A percentile compares a stretch with the other conserved stretches of the same genome.
These are phyloP conservation scores for Ormyrus rosae DNA, from an alignment of 2,888 invertebrate genomes.

Conservation along the genomic window DNA sequence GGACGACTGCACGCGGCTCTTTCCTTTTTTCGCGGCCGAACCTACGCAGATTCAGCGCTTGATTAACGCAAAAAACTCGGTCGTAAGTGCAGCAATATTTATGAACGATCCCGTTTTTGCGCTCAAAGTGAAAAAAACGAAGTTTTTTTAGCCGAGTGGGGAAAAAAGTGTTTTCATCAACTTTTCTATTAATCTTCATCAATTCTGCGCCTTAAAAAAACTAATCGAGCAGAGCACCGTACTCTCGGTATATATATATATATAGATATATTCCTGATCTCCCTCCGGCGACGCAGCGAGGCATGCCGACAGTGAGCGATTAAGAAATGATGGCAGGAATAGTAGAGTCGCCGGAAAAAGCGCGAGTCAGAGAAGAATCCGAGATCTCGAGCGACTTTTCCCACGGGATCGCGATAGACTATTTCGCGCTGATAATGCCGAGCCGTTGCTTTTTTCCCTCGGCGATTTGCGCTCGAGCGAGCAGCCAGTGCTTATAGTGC, in stretches of 20 bases:
- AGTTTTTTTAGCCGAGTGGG: background rate
- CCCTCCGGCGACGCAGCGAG: too few relatives aligned
- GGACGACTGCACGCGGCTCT: background rate
- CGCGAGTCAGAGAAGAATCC: too few relatives aligned
- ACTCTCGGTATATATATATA: too few relatives aligned
- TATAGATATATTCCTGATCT: too few relatives aligned
- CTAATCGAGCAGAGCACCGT: too few relatives aligned
- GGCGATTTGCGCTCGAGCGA: conserved; percentile 53
- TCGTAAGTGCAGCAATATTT: background rate
- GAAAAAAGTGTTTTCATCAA: too few relatives aligned
- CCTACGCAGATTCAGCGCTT: background rate
- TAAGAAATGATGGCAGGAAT: too few relatives aligned
- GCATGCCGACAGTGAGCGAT: too few relatives aligned
- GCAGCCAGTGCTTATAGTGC: conserved; percentile 38
- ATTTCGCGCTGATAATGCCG: conserved; percentile 52
- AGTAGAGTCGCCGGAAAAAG: too few relatives aligned
- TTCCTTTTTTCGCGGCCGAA: background rate
- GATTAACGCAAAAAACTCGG: conserved; percentile 25
- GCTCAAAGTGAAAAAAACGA: background rate
- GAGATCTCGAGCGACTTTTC: conserved; percentile 55
- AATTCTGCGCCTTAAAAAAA: too few relatives aligned
- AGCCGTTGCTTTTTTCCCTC: conserved; percentile 3
- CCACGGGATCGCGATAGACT: conserved; percentile 60
- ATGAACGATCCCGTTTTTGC: background rate
- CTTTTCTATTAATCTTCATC: too few relatives aligned